phyloP scores from a whole-genome alignment of 2,113 vertebrate species.

The Myotis lucifugus region DNA sequence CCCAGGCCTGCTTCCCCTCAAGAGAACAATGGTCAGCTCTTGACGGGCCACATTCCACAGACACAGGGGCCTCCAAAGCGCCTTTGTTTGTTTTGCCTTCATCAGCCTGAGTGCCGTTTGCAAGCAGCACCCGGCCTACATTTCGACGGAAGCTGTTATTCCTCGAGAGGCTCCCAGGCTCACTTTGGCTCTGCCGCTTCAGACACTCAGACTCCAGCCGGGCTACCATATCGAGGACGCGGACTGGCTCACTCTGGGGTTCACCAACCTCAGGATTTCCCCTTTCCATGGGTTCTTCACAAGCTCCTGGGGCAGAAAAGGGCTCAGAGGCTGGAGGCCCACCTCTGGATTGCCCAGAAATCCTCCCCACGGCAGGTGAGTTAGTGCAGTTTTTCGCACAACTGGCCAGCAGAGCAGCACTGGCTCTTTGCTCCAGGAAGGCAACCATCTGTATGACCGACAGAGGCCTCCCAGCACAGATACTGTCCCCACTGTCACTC shows the following conservation, averaged over 20 bases:
- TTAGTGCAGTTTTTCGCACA: conserved; percentile 82
- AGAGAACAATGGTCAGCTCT: not conserved
- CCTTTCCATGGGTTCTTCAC: conserved; percentile 64
- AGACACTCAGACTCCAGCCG: conserved; percentile 94
- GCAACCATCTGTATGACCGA: conserved; percentile 97
- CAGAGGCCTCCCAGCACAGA: conserved; percentile 82
- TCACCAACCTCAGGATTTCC: conserved; percentile 56
- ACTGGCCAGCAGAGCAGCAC: conserved; percentile 84
- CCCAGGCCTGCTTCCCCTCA: conserved; percentile 69
- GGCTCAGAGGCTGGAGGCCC: conserved; percentile 59
- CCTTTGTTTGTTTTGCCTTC: conserved; percentile 58
- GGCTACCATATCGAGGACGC: conserved; percentile 96
- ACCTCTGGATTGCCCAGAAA: conserved; percentile 77
- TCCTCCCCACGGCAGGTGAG: conserved; percentile 62
- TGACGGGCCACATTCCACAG: not conserved
- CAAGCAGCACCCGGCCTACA: conserved; percentile 90
- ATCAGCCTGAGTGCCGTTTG: conserved; percentile 78
- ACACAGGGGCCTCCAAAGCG: not conserved
- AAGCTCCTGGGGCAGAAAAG: conserved; percentile 40
- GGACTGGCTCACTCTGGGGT: conserved; percentile 87
- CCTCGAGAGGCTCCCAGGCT: conserved; percentile 85
- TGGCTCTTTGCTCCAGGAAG: conserved; percentile 92
- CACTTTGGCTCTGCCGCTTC: conserved; percentile 85
- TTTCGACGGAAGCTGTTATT: conserved; percentile 92
- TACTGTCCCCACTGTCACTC: conserved; percentile 63